Percentiles rank a stretch among this genome's conserved stretches.
These are phyloP conservation scores for Drosophila repletoides DNA, from an alignment of 1,140 invertebrate genomes.

Conservation along the genomic window DNA sequence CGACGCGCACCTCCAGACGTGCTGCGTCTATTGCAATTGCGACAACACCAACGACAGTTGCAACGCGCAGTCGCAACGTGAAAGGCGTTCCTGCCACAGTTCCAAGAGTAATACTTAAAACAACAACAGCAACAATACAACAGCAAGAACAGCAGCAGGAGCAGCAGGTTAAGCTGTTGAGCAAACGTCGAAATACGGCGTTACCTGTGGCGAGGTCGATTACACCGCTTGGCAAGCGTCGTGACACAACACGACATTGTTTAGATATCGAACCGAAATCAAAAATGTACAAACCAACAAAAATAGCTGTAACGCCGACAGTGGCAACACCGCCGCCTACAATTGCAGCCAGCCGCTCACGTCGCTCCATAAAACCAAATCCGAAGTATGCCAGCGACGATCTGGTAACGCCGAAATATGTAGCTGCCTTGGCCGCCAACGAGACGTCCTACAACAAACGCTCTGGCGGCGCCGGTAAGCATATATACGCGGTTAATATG, in stretches of 20 bases:
- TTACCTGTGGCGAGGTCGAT: neutral
- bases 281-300: slow-evolving; percentile 58
- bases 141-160: neutral
- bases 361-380: slow-evolving; percentile 81
- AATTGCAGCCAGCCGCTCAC: slow-evolving; percentile 70
- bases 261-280: slow-evolving; percentile 7
- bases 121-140: neutral
- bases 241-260: neutral
- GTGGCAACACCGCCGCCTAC: slow-evolving; percentile 55
- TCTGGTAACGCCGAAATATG: slow-evolving; percentile 72
- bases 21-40: slow-evolving; percentile 6
- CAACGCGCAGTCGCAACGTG: neutral
- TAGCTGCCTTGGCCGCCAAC: slow-evolving; percentile 25
- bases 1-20: slow-evolving; percentile 11
- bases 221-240: slow-evolving; percentile 1
- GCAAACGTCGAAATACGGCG: slow-evolving; percentile 24
- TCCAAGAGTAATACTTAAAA: neutral
- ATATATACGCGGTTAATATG: slow-evolving; percentile 45
- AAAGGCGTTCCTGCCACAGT: neutral
- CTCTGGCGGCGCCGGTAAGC: slow-evolving; percentile 35
- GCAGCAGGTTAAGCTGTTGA: neutral
- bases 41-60: slow-evolving; percentile 1
- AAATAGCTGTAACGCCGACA: slow-evolving; percentile 6
- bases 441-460: slow-evolving; percentile 4
- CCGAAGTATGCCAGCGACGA: slow-evolving; percentile 79